phyloP scores from a whole-genome alignment of 2,113 vertebrate species.

The Microtus ochrogaster region DNA sequence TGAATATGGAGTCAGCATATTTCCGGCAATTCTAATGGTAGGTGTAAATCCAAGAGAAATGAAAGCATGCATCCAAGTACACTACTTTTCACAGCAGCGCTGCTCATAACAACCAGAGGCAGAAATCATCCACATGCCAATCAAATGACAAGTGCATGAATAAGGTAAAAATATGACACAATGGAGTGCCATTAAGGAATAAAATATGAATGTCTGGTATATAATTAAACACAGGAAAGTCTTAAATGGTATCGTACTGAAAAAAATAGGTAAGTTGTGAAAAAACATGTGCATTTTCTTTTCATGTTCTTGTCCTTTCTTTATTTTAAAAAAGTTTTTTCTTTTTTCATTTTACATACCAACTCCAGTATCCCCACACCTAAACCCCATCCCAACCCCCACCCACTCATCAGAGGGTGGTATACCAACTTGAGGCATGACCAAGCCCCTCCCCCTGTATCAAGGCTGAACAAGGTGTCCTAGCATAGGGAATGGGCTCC shows the following conservation, averaged over 20 bases:
- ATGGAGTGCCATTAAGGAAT: not conserved
- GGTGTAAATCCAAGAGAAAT: not conserved
- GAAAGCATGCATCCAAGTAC: not conserved
- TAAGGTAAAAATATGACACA: no score
- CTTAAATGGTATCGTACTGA: not conserved
- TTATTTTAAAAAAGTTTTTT: no score
- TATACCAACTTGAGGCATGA: no score
- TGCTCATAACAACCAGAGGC: not conserved
- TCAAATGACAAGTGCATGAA: not conserved
- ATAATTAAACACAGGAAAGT: not conserved
- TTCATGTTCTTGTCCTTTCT: no score
- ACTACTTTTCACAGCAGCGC: not conserved
- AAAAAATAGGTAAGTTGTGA: not conserved
- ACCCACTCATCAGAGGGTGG: no score
- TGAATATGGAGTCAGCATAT: not conserved
- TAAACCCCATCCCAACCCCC: no score
- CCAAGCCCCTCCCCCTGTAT: no score
- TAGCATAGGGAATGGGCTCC: no score
- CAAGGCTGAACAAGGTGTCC: no score
- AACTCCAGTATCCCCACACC: no score
- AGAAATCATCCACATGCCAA: not conserved
- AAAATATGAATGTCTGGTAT: not conserved
- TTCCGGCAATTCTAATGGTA: not conserved
- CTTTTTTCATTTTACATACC: no score
- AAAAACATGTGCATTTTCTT: not conserved